phyloP scores from a whole-genome alignment of 2,888 invertebrate genomes.

The Ptychoptera albimana region DNA sequence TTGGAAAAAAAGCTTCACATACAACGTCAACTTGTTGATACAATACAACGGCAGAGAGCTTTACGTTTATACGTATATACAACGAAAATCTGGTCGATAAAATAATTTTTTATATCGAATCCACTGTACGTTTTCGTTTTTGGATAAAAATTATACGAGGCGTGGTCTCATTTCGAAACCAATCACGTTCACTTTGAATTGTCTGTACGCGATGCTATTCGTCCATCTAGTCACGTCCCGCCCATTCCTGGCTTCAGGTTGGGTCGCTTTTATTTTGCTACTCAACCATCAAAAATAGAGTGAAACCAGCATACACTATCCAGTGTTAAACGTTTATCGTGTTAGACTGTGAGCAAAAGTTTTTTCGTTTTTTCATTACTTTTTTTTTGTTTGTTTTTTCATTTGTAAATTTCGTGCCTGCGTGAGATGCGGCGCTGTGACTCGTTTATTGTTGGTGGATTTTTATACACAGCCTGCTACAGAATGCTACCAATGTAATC shows the following conservation, averaged over 20 bases:
- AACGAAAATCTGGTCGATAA: neutral
- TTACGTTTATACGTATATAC: too few relatives aligned
- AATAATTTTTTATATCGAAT: neutral
- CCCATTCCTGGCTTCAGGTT: constrained; percentile 18
- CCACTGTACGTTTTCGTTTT: neutral
- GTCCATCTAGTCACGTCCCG: constrained; percentile 31
- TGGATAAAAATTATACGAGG: constrained; percentile 14
- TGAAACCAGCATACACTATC: neutral
- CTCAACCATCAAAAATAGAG: neutral
- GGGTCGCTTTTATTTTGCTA: neutral
- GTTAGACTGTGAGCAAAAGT: neutral
- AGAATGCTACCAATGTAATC: neutral
- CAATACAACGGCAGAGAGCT: too few relatives aligned
- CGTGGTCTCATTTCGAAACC: constrained; percentile 15
- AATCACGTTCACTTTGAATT: constrained; percentile 11
- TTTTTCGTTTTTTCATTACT: neutral
- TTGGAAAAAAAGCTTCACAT: too few relatives aligned
- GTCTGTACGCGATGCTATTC: constrained; percentile 16
- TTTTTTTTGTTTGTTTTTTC: neutral
- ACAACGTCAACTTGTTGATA: too few relatives aligned
- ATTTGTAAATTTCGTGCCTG: neutral
- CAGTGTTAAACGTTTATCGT: neutral
- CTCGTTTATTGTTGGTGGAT: neutral
- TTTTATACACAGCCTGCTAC: neutral
- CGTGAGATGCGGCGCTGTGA: neutral